Evolutionary conservation across 2,113 vertebrate genomes (phyloP).

Genomic region (Antennarius striatus): DNA sequence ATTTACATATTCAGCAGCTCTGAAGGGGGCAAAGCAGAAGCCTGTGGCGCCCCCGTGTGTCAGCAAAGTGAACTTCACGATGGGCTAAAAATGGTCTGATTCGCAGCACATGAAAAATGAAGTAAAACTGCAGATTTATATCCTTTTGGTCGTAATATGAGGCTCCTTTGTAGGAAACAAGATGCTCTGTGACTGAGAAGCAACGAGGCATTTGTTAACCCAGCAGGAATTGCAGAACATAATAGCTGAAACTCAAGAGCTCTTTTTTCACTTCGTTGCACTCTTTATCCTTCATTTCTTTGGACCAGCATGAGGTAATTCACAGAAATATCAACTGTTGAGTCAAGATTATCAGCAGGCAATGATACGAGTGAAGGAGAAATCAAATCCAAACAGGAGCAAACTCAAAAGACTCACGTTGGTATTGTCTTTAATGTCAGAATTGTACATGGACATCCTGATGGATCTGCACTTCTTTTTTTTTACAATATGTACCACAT

Average conservation of each 20-base stretch:
- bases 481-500: constrained; percentile 83
- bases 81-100: too few relatives aligned
- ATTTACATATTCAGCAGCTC: neutral
- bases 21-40: neutral
- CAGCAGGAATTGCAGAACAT: neutral
- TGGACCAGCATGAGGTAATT: neutral
- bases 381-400: neutral
- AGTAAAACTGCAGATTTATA: too few relatives aligned
- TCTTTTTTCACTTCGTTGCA: constrained; percentile 6
- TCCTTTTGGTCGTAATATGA: too few relatives aligned
- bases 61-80: constrained; percentile 12
- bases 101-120: too few relatives aligned
- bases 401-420: constrained; percentile 38
- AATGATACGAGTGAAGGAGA: neutral
- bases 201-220: too few relatives aligned
- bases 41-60: constrained; percentile 55
- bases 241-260: neutral
- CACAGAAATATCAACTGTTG: neutral
- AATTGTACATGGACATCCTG: constrained; percentile 74
- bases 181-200: too few relatives aligned
- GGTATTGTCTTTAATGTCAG: constrained; percentile 76
- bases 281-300: too few relatives aligned
- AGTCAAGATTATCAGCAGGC: too few relatives aligned
- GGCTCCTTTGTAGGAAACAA: too few relatives aligned
- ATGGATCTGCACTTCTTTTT: constrained; percentile 67